Conservation (phyloP, 1,140 invertebrate species). For the Pseudobourletiella spinata region DNA sequence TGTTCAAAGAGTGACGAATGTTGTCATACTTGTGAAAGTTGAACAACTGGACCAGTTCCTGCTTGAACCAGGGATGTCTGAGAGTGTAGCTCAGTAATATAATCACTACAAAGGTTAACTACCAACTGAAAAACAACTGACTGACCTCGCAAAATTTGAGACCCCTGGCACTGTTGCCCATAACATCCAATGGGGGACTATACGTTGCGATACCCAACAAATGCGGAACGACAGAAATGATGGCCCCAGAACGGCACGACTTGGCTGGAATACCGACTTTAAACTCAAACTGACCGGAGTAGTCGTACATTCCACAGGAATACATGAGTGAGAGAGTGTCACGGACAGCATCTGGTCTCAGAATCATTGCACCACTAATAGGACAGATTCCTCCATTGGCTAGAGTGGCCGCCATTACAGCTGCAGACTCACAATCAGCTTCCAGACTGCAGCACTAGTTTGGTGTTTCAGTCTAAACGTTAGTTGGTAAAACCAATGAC, state of each 20-base stretch:
- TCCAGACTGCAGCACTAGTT: conserved; percentile 97
- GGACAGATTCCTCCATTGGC: conserved; percentile 98
- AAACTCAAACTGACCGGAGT: conserved; percentile 41
- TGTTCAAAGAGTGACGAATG: conserved; percentile 79
- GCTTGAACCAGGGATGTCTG: conserved; percentile 12
- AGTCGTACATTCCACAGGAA: conserved; percentile 46
- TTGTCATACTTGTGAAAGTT: conserved; percentile 98
- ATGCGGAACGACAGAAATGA: conserved; percentile 58
- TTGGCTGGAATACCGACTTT: conserved; percentile 59
- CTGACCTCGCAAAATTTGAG: conserved; percentile 49
- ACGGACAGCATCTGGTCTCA: conserved; percentile 71
- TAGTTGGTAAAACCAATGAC: too few relatives aligned
- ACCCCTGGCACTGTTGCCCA: conserved; percentile 52
- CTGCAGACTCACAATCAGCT: conserved; percentile 80
- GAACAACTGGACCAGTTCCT: conserved; percentile 78
- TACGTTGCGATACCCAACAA: conserved; percentile 53
- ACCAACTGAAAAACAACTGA: neutral
- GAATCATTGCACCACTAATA: conserved; percentile 83
- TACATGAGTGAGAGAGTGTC: conserved; percentile 47
- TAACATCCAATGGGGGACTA: conserved; percentile 53
- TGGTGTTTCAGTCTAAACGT: too few relatives aligned
- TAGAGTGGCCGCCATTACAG: conserved; percentile 88
- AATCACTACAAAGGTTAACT: neutral
- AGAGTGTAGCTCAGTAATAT: neutral
- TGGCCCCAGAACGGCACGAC: conserved; percentile 54